A percentile compares a stretch with the other conserved stretches of the same genome.
Conservation (phyloP, 2,113 vertebrate species). For the Naja naja region DNA sequence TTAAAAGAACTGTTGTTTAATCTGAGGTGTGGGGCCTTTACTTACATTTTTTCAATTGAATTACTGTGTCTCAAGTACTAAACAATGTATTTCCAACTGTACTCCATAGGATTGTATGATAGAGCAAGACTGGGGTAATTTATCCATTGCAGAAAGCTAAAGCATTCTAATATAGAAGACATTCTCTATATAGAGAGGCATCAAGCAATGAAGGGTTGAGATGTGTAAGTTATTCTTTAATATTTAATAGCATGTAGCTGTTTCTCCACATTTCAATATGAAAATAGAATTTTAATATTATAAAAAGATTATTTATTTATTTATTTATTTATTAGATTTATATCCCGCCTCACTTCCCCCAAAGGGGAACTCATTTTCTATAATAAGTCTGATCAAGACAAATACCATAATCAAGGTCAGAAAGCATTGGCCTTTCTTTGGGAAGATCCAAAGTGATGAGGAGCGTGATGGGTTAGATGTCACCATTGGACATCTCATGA, state of each 20-base stretch:
- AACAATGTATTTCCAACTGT: constrained; percentile 14
- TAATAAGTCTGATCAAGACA: not conserved
- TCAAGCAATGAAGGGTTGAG: constrained; percentile 5
- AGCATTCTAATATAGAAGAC: constrained; percentile 21
- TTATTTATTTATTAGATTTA: no score
- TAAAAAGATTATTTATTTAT: not conserved
- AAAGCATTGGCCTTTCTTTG: not conserved
- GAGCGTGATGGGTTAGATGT: not conserved
- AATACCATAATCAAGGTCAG: not conserved
- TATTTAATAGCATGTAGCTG: not conserved
- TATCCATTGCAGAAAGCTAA: constrained; percentile 19
- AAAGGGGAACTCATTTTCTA: no score
- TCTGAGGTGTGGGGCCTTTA: not conserved
- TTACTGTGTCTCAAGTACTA: not conserved
- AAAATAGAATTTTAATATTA: not conserved
- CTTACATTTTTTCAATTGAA: not conserved
- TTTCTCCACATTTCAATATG: not conserved
- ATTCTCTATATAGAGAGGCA: not conserved
- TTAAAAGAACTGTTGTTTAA: not conserved
- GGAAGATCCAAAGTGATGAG: not conserved
- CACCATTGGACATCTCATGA: not conserved
- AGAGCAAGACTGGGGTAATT: constrained; percentile 25
- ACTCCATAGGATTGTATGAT: constrained; percentile 20
- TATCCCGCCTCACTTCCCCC: no score
- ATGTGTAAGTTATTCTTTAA: constrained; percentile 29